Base-by-base conservation (phyloP, 2,888 invertebrate genomes). In the Drosophila colorata region DNA sequence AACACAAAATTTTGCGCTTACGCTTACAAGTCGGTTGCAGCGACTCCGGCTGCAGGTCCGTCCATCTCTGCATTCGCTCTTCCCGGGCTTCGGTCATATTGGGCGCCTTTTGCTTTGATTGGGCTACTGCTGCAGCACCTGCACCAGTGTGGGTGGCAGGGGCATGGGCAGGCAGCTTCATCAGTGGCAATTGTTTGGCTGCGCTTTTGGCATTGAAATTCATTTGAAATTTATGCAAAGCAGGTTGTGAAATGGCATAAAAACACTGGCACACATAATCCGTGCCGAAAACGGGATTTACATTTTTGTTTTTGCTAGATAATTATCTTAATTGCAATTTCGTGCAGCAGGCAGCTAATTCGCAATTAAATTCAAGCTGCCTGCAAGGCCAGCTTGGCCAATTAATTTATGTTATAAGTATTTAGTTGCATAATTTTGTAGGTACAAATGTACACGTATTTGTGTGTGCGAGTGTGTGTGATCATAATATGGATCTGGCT, bases 251-350 rank as follows among this genome's bases (percentile, higher is more conserved):
- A 78, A 78, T 59, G 52, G 74, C 55, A 44, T 33, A 51, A 68
- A 74, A 78, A 69, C 58, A 64, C 63, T 56, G 44, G 40, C 61
- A 74, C 58, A 78, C 61, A 70, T 73, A 74, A 74, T 77, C 78
- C 47, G 23, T 35, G 41, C 47, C 56, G 53, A 44, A 53, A 72
- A 44, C 71, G 75, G 75, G 67, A 80, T 82, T 81, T 67, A 69
- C 80, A 70, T 65, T 82, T 84, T 73, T 83, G 78, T 81, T 85
- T 80, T 80, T 72, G 40, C 65, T 74, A 73, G 88, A 86, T 89
- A 90, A 88, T 90, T 88, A 83, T 82, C 88, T 89, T 90, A 88
- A 88, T 88, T 89, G 87, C 80, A 77, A 78, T 88, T 90, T 80
- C 72, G 78, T 69, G 70, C 71, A 61, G 40, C 61, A 56, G 57